Evolutionary conservation across 2,113 vertebrate species (phyloP).

Genomic region (Prochilodus magdalenae): DNA sequence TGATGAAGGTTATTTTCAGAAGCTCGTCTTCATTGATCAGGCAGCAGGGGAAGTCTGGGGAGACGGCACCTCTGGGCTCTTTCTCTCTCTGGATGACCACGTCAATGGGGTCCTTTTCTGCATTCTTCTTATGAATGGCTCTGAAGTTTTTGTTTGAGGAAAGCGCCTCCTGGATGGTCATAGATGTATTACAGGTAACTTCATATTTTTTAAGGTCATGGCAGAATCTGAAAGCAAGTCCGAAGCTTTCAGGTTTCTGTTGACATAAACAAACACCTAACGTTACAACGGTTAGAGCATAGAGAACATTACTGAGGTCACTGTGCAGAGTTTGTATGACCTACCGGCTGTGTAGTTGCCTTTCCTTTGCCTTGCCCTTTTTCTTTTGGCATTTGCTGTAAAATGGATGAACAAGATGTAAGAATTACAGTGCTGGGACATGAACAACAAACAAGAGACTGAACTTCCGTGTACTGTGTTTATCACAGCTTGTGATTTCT

Average conservation of each 20-base stretch:
- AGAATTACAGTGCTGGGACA: too few species aligned
- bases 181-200: background rate
- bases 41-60: conserved; percentile 41
- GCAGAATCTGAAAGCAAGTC: conserved; percentile 13
- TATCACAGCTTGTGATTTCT: too few species aligned
- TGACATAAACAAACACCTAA: background rate
- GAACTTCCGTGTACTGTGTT: too few species aligned
- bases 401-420: too few species aligned
- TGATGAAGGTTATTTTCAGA: conserved; percentile 38
- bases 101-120: conserved; percentile 24
- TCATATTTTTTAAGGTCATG: rapidly evolving
- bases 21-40: conserved; percentile 37
- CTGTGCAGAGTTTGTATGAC: too few species aligned
- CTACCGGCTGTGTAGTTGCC: too few species aligned
- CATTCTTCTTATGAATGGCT: background rate
- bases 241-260: conserved; percentile 20
- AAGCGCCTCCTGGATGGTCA: conserved; percentile 34
- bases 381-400: too few species aligned
- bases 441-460: too few species aligned
- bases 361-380: too few species aligned
- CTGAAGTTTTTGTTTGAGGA: background rate
- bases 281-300: background rate
- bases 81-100: conserved; percentile 17
- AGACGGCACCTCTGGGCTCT: background rate
- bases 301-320: too few species aligned